Evolutionary conservation across 1,140 invertebrate species (phyloP).

Genomic region (Sitobion miscanthi): DNA sequence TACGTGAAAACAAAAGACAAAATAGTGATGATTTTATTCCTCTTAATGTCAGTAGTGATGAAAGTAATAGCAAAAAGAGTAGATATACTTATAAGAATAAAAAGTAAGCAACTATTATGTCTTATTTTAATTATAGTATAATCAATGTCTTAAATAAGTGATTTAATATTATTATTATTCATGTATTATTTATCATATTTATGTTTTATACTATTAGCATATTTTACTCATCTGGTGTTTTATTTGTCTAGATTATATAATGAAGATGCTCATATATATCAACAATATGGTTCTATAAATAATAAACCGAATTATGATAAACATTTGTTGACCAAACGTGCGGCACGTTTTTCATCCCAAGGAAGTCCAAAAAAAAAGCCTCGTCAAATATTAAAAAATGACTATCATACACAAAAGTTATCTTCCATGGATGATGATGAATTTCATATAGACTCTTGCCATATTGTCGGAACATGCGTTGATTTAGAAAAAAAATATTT

Average conservation of each 20-base stretch:
- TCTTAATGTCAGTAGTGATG: slow-evolving; percentile 12
- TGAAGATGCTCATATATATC: slow-evolving; percentile 55
- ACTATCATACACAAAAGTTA: slow-evolving; percentile 59
- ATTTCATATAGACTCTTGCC: slow-evolving; percentile 70
- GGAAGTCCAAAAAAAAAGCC: slow-evolving; percentile 56
- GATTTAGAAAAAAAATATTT: slow-evolving; percentile 95
- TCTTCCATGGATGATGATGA: slow-evolving; percentile 61
- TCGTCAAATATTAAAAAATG: slow-evolving; percentile 21
- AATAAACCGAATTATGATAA: slow-evolving; percentile 62
- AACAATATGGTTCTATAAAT: slow-evolving; percentile 47
- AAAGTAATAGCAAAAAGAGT: slow-evolving; percentile 38
- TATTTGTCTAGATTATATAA: slow-evolving; percentile 34
- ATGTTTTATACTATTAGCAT: neutral
- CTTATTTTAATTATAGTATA: neutral
- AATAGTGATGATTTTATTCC: slow-evolving; percentile 54
- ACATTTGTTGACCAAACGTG: slow-evolving; percentile 81
- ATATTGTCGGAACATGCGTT: slow-evolving; percentile 91
- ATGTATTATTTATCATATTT: neutral
- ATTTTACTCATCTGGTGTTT: neutral
- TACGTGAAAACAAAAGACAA: slow-evolving; percentile 51
- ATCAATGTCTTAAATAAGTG: neutral
- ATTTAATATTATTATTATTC: neutral
- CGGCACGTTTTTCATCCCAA: slow-evolving; percentile 76
- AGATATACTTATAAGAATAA: slow-evolving; percentile 48
- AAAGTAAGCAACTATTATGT: slow-evolving; percentile 17